phyloP scores from a whole-genome alignment of 2,888 invertebrate species.

The Macropis europaea region DNA sequence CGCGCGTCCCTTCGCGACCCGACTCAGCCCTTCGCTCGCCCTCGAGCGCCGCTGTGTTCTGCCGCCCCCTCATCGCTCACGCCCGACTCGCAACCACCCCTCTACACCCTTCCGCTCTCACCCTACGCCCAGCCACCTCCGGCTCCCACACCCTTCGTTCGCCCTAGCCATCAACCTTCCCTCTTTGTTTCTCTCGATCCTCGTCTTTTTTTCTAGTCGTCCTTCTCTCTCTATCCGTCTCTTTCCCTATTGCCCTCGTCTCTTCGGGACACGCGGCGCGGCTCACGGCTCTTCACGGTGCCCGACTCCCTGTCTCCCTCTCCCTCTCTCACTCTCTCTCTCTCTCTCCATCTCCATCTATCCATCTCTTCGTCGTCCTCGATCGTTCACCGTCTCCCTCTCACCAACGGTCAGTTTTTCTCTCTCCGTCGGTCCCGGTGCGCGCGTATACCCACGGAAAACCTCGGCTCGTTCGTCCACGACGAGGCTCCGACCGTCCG shows the following conservation, averaged over 20 bases:
- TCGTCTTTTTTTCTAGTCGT: conserved; percentile 15
- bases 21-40: conserved; percentile 64
- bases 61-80: conserved; percentile 63
- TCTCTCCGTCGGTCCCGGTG: conserved; percentile 27
- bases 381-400: conserved; percentile 23
- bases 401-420: conserved; percentile 39
- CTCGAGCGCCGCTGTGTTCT: conserved; percentile 64
- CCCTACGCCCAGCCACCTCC: conserved; percentile 32
- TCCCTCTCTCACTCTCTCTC: conserved; percentile 13
- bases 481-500: conserved; percentile 48
- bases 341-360: conserved; percentile 6
- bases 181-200: conserved; percentile 36
- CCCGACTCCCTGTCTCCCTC: conserved; percentile 32
- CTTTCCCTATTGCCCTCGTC: conserved; percentile 28
- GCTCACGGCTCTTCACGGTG: conserved; percentile 35
- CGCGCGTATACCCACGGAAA: conserved; percentile 44
- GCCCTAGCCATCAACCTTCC: conserved; percentile 46
- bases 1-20: conserved; percentile 74
- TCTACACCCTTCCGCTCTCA: conserved; percentile 61
- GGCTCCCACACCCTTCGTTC: conserved; percentile 46
- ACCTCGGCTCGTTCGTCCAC: conserved; percentile 52
- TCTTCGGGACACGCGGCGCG: conserved; percentile 45
- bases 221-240: conserved; percentile 1
- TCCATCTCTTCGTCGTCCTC: conserved; percentile 50
- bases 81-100: conserved; percentile 54